These are phyloP conservation scores for Yponomeuta sedellus DNA, from an alignment of 2,888 invertebrate genomes.

Conservation along the genomic window DNA sequence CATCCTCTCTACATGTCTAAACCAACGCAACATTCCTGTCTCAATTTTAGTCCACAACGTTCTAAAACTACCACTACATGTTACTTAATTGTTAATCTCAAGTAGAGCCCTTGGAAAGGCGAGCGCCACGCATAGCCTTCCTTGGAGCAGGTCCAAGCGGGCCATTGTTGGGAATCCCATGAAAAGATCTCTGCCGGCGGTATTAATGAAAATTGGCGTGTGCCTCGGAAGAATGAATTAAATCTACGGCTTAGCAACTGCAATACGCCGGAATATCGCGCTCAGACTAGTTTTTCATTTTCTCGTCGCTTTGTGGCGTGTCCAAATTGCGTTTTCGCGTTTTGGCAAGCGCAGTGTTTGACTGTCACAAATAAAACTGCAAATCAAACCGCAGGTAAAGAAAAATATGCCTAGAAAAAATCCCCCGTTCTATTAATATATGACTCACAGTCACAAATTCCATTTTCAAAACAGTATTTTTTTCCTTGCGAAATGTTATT, in stretches of 20 bases:
- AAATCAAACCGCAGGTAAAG: too few species aligned
- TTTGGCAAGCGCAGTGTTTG: neutral
- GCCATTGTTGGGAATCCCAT: conserved; percentile 26
- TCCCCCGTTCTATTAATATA: too few species aligned
- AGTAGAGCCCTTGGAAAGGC: neutral
- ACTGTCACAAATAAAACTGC: neutral
- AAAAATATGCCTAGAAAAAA: too few species aligned
- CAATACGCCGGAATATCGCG: neutral
- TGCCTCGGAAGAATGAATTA: conserved; percentile 26
- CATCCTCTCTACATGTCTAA: too few species aligned
- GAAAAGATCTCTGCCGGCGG: conserved; percentile 22
- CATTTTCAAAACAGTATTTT: too few species aligned
- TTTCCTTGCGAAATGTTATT: neutral
- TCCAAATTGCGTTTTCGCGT: neutral
- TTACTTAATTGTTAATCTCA: neutral
- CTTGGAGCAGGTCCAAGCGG: conserved; percentile 31
- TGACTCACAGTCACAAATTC: too few species aligned
- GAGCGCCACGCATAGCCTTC: conserved; percentile 11
- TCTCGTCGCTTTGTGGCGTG: conserved; percentile 1
- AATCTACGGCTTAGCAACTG: conserved; percentile 15
- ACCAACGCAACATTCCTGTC: too few species aligned
- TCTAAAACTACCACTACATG: too few species aligned
- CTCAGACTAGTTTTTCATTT: conserved; percentile 25
- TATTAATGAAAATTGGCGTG: conserved; percentile 31
- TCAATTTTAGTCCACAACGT: too few species aligned